Conservation (phyloP, 2,797 vertebrate genomes). For the Micrastur ruficollis region DNA sequence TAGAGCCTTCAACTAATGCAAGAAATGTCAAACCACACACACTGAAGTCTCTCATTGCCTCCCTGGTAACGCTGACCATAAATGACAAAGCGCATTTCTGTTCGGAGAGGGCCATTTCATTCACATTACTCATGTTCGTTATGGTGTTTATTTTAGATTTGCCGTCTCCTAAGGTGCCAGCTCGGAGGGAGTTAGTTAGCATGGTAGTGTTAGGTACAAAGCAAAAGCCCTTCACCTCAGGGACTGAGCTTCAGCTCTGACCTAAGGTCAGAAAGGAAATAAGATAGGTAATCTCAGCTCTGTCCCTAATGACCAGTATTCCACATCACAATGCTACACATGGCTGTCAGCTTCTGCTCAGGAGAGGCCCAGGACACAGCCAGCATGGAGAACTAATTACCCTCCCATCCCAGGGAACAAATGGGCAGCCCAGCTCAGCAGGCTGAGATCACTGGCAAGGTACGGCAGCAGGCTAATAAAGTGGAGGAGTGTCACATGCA, state of each 20-base stretch:
- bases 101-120: neutral
- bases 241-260: slow-evolving; percentile 20
- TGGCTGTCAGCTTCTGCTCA: slow-evolving; percentile 28
- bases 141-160: slow-evolving; percentile 20
- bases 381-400: slow-evolving; percentile 56
- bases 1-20: neutral
- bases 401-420: slow-evolving; percentile 45
- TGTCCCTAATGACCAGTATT: slow-evolving; percentile 36
- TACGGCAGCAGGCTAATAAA: slow-evolving; percentile 48
- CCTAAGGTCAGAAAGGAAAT: slow-evolving; percentile 59
- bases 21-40: neutral
- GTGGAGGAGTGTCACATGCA: slow-evolving; percentile 13
- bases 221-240: slow-evolving; percentile 6
- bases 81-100: neutral
- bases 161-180: slow-evolving; percentile 19
- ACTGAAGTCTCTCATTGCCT: neutral
- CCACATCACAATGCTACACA: neutral
- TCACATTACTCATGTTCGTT: neutral
- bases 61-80: neutral
- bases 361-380: slow-evolving; percentile 35
- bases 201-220: neutral
- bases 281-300: slow-evolving; percentile 57
- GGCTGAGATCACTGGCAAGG: neutral
- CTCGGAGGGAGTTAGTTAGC: slow-evolving; percentile 27
- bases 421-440: slow-evolving; percentile 23